Conservation (phyloP, 2,888 invertebrate species). For the Phortica okadai region DNA sequence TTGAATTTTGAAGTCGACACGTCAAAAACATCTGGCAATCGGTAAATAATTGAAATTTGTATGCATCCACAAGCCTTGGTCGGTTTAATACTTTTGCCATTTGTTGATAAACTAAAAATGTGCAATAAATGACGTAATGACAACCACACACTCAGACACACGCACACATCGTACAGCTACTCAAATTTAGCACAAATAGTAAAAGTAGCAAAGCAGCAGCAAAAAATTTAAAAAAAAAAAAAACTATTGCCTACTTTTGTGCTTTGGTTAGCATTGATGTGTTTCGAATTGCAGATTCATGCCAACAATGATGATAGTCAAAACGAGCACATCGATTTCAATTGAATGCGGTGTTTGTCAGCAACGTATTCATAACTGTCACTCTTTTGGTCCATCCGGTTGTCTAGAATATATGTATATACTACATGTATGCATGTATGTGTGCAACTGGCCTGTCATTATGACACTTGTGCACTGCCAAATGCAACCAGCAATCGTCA, state of each 20-base stretch:
- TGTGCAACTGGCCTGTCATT: constrained; percentile 42
- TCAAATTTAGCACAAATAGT: background rate
- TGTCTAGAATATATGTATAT: too few relatives aligned
- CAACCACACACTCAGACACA: background rate
- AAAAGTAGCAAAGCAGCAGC: background rate
- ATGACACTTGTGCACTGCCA: constrained; percentile 60
- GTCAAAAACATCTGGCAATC: too few relatives aligned
- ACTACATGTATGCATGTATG: background rate
- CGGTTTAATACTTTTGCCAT: background rate
- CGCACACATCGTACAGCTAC: background rate
- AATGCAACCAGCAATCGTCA: constrained; percentile 59
- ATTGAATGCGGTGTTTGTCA: constrained; percentile 59
- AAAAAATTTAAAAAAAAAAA: constrained; percentile 16
- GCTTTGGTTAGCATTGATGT: constrained; percentile 37
- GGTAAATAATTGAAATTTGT: too few relatives aligned
- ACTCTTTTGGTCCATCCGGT: constrained; percentile 11
- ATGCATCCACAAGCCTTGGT: too few relatives aligned
- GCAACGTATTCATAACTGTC: too few relatives aligned
- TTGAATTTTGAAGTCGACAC: too few relatives aligned
- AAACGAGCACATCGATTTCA: constrained; percentile 67
- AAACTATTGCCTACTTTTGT: constrained; percentile 40
- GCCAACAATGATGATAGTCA: background rate
- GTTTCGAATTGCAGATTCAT: constrained; percentile 41
- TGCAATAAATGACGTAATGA: constrained; percentile 12
- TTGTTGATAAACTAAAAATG: constrained; percentile 23